phyloP scores from a whole-genome alignment of 2,888 invertebrate species.

The Anodontia alba region DNA sequence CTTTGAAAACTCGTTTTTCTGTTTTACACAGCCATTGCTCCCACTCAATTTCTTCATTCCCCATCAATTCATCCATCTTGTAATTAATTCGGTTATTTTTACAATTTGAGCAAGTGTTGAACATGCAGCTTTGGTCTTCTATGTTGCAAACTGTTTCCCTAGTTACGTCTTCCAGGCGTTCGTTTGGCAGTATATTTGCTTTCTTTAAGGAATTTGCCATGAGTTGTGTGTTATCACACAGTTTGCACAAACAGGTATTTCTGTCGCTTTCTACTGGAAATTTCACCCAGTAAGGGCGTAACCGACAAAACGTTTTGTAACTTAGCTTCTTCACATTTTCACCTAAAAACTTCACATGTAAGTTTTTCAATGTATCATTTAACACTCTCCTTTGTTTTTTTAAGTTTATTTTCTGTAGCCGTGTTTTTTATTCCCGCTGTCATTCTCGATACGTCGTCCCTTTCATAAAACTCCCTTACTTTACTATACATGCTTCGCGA shows the following conservation, averaged over 20 bases:
- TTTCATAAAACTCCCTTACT: conserved; percentile 41
- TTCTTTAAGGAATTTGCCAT: conserved; percentile 36
- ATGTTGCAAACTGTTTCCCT: conserved; percentile 21
- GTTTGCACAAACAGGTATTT: conserved; percentile 53
- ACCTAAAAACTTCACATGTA: conserved; percentile 38
- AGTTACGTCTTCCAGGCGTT: conserved; percentile 10
- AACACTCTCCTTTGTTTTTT: conserved; percentile 43
- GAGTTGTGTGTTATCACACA: conserved; percentile 44
- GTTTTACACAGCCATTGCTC: conserved; percentile 52
- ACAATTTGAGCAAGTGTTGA: conserved; percentile 4
- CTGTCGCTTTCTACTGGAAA: conserved; percentile 34
- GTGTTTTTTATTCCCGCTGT: conserved; percentile 37
- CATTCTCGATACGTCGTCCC: conserved; percentile 47
- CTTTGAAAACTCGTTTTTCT: conserved; percentile 40
- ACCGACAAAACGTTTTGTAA: conserved; percentile 40
- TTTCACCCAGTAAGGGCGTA: conserved; percentile 45
- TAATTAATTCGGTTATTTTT: neutral
- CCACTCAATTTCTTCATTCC: conserved; percentile 24
- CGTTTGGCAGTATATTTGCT: conserved; percentile 24
- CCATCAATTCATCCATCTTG: conserved; percentile 16
- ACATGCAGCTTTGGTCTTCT: conserved; percentile 32
- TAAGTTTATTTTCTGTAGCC: conserved; percentile 39
- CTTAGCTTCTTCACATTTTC: conserved; percentile 42
- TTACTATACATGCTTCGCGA: neutral
- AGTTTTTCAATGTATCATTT: conserved; percentile 38